Conservation (phyloP, 2,113 vertebrate genomes). For the Hemiscyllium ocellatum region DNA sequence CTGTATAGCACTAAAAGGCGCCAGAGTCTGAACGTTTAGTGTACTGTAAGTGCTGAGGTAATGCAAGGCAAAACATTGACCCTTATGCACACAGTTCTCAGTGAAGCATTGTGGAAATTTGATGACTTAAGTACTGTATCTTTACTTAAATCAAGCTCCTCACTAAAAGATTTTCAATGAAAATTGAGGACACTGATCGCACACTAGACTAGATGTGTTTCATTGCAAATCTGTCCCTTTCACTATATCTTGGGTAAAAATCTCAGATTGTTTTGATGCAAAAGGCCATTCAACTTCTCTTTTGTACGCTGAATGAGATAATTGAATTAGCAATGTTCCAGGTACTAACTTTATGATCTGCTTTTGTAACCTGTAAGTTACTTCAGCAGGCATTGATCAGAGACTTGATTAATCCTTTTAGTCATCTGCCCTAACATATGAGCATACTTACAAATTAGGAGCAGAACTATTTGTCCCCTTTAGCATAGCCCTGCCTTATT, state of each 20-base stretch:
- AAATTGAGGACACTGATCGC: background rate
- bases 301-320: no score
- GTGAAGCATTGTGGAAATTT: background rate
- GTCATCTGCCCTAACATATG: background rate
- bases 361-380: background rate
- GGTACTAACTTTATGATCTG: background rate
- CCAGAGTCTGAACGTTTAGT: constrained; percentile 27
- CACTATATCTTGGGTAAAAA: background rate
- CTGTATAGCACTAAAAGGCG: background rate
- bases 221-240: background rate
- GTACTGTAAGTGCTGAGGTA: background rate
- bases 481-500: no score
- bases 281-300: no score
- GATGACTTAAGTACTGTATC: no score
- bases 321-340: background rate
- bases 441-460: no score
- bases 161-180: background rate
- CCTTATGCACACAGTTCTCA: background rate
- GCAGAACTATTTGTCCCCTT: no score
- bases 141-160: background rate
- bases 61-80: background rate
- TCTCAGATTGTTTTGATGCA: no score
- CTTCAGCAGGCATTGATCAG: background rate
- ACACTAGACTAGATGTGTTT: background rate
- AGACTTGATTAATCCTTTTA: background rate